Evolutionary conservation across 2,113 vertebrate species (phyloP).

Genomic region (Andinoacara biseriatus): DNA sequence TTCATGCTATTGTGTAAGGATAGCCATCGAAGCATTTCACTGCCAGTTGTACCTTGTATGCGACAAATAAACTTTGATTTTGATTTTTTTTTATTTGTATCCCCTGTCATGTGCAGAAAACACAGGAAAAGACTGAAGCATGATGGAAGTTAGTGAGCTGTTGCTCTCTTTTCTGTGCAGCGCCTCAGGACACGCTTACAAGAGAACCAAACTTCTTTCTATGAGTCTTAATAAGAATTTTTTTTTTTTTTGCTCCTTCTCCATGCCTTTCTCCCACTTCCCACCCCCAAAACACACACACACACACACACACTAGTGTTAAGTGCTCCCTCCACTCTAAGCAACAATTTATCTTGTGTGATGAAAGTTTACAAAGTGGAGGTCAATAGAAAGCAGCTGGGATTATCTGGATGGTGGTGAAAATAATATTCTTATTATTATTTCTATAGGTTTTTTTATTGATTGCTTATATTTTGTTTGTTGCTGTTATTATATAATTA

Average conservation of each 20-base stretch:
- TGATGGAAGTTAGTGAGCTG: constrained; percentile 73
- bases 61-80: too few relatives aligned
- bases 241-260: background rate
- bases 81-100: background rate
- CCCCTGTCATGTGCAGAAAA: constrained; percentile 51
- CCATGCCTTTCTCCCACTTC: constrained; percentile 1
- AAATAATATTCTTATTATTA: background rate
- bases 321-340: constrained; percentile 5
- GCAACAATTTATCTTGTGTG: constrained; percentile 55
- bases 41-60: too few relatives aligned
- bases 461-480: too few relatives aligned
- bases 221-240: constrained; percentile 13
- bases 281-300: background rate
- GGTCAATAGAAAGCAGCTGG: constrained; percentile 36
- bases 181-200: constrained; percentile 58
- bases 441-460: background rate
- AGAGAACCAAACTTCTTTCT: constrained; percentile 24
- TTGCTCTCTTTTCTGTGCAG: constrained; percentile 51
- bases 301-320: too few relatives aligned
- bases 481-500: too few relatives aligned
- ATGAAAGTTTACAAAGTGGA: constrained; percentile 49
- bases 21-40: too few relatives aligned
- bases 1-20: too few relatives aligned
- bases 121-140: constrained; percentile 28
- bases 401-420: too few relatives aligned